phyloP scores from a whole-genome alignment of 2,113 vertebrate species.

The Saimiri boliviensis region DNA sequence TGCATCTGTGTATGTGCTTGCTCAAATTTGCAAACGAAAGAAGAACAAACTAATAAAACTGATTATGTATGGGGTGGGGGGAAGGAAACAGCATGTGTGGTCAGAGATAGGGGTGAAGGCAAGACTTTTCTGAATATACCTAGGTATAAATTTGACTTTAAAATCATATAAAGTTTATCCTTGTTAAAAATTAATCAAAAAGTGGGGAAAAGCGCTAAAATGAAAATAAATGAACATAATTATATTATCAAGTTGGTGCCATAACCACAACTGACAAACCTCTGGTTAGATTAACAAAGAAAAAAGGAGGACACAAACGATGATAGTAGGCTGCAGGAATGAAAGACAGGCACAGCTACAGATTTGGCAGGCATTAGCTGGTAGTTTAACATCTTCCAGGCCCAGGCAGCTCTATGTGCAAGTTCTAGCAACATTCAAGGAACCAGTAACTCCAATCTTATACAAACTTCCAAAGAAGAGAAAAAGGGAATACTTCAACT shows the following conservation, averaged over 20 bases:
- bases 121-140: background rate
- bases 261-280: background rate
- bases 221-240: background rate
- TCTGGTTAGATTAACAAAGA: slow-evolving; percentile 23
- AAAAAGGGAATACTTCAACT: background rate
- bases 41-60: background rate
- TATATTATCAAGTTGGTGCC: background rate
- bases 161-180: background rate
- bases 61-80: background rate
- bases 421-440: background rate
- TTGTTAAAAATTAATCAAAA: slow-evolving; percentile 30
- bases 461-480: background rate
- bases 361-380: background rate
- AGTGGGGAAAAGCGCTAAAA: background rate
- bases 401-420: background rate
- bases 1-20: background rate
- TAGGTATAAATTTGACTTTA: background rate
- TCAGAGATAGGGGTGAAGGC: background rate
- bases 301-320: background rate
- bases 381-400: background rate
- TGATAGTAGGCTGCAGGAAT: background rate
- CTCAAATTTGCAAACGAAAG: slow-evolving; percentile 18
- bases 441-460: background rate
- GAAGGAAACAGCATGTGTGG: background rate
- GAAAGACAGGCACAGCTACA: background rate